Evolutionary conservation across 2,888 invertebrate genomes (phyloP), one percentile per base, ranked within the genome.

Genomic region (Timema podura): DNA sequence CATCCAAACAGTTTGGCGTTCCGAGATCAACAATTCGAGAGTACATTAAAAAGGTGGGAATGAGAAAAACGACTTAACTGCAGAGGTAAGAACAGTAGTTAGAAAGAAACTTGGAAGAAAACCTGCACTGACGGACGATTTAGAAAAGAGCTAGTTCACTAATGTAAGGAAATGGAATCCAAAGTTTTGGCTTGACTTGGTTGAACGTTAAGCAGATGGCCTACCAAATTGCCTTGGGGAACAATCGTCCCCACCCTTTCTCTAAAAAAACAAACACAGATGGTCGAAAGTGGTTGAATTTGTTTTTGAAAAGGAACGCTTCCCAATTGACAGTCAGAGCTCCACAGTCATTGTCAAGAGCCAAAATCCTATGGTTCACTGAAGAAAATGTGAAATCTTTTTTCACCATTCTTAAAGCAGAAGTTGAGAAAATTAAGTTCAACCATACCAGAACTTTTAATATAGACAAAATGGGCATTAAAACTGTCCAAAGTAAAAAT

Each of bases 31-130:
- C 59, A 5, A 59, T 59, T 59, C 16, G 16, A 59, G 16, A 59
- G 30, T 59, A 59, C 59, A 59, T 59, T 59, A 59, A 59, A 59
- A 59, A n/a, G n/a, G n/a, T n/a, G n/a, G 59, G 44, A 59, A 11
- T 59, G 59, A 8, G 44, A 15, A 15, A 59, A 16, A n/a, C n/a
- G n/a, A n/a, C n/a, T n/a, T n/a, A n/a, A n/a, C n/a, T n/a, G n/a
- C n/a, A 54, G 54, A 54, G 44, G 59, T 16, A 16, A 6, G 8
- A 44, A 44, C 59, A 59, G 59, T 59, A 11, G 59, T 59, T 10
- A 59, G 54, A 54, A 6, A 59, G 11, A 16, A 16, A 59, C 59
- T 59, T 59, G 59, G 15, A 16, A 59, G 59, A 44, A 59, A 59
- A 59, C 59, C 59, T 59, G 16, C 44, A 44, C 15, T 59, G 59